Conservation (phyloP, 2,888 invertebrate species). For the Tetragonisca angustula region DNA sequence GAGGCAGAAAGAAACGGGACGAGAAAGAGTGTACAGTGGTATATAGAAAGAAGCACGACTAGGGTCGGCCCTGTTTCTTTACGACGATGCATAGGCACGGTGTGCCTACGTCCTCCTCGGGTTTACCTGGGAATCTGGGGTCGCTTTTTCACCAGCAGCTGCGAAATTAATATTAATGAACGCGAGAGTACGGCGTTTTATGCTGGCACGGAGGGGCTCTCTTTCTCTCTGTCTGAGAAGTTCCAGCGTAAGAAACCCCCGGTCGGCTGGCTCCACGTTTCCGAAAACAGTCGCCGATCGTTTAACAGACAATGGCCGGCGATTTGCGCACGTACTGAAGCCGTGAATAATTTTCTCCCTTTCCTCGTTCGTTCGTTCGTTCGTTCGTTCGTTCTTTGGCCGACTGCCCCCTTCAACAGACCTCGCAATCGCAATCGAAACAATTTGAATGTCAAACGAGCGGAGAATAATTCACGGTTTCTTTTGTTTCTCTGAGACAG, state of each 20-base stretch:
- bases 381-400: too few relatives aligned
- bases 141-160: slow-evolving; percentile 59
- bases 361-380: not conserved
- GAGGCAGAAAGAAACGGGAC: not conserved
- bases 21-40: too few relatives aligned
- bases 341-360: not conserved
- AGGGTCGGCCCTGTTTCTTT: slow-evolving; percentile 56
- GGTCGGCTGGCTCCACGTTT: slow-evolving; percentile 41
- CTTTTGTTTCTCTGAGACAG: not conserved
- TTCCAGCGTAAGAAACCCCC: slow-evolving; percentile 33
- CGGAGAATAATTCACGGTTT: not conserved
- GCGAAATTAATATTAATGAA: slow-evolving; percentile 66
- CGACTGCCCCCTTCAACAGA: too few relatives aligned
- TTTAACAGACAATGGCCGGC: slow-evolving; percentile 17
- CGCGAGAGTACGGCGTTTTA: slow-evolving; percentile 56
- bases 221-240: not conserved
- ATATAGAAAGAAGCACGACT: slow-evolving; percentile 37
- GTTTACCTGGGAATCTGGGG: slow-evolving; percentile 56
- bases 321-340: not conserved
- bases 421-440: not conserved
- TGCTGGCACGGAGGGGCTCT: not conserved
- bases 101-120: slow-evolving; percentile 26
- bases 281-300: slow-evolving; percentile 12
- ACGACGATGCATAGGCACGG: slow-evolving; percentile 47
- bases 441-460: not conserved